Conservation (phyloP, 1,140 invertebrate species). For the Ptiloglossa arizonensis region DNA sequence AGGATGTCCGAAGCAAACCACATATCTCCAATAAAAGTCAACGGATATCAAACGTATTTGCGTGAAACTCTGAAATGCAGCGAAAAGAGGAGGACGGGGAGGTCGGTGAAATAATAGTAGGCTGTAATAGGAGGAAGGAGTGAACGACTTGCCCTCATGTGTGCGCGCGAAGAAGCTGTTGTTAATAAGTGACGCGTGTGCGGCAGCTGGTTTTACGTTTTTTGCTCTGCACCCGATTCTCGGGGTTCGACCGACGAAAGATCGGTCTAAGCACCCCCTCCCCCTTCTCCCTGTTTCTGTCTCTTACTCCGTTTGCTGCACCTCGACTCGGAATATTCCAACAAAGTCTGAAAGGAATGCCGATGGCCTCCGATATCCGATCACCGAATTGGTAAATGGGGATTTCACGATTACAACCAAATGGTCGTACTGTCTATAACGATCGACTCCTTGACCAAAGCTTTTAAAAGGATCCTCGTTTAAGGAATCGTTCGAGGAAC, state of each 20-base stretch:
- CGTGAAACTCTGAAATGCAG: slow-evolving; percentile 1
- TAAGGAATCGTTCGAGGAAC: no score
- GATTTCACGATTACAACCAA: no score
- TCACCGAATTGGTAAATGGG: neutral
- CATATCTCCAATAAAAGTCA: neutral
- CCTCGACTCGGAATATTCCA: slow-evolving; percentile 21
- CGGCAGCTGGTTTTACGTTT: slow-evolving; percentile 75
- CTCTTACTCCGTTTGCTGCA: slow-evolving; percentile 14
- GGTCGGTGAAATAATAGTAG: slow-evolving; percentile 58
- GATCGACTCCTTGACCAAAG: no score
- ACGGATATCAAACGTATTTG: neutral
- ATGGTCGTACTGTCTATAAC: no score
- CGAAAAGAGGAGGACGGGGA: neutral
- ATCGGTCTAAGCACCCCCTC: slow-evolving; percentile 51
- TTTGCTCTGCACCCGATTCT: slow-evolving; percentile 68
- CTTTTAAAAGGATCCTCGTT: no score
- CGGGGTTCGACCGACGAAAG: slow-evolving; percentile 69
- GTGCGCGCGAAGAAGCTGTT: slow-evolving; percentile 70
- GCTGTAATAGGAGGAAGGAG: slow-evolving; percentile 59
- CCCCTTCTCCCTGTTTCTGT: slow-evolving; percentile 2
- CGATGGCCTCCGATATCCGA: neutral
- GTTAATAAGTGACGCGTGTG: slow-evolving; percentile 77
- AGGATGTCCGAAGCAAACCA: neutral
- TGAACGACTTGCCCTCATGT: slow-evolving; percentile 61
- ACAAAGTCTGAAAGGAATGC: slow-evolving; percentile 8